Evolutionary conservation across 2,797 vertebrate genomes (phyloP), one percentile per base, ranked within the genome.

Genomic region (Fundulus diaphanus): DNA sequence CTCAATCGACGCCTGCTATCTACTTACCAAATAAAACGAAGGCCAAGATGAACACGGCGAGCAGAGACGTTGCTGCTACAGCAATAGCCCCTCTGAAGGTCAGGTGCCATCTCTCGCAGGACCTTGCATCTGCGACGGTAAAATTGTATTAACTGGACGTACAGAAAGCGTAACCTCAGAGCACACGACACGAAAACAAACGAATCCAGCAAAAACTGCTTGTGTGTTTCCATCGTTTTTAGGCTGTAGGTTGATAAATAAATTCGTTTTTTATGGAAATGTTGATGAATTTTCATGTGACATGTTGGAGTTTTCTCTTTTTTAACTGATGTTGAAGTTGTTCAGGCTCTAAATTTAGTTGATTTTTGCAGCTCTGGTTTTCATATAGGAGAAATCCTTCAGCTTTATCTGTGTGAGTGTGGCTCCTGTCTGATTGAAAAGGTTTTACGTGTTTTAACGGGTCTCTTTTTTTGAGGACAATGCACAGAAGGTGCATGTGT

Each of bases 21-120:
- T 35, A 76, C 83, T 86, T 73, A 88, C 86, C 76, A 56, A 54
- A 68, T 48, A 75, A 46, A 1, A 77, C 0, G 7, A 70, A 40
- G 59, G 15, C 31, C 40, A 82, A 51, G 18, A 78, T 0, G 31
- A 86, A 33, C 42, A 52, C 82, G 0, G 22, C 16, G 7, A 84
- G 2, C 5, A 89, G 11, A 11, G 72, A 22, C 33, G 29, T 0
- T 5, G 73, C 46, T 70, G 44, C 24, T 16, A 59, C 6, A n/a
- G 5, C 68, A 66, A 73, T 20, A 18, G 29, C 49, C 57, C 52
- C 37, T 31, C 44, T 0, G 40, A 12, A 1, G 1, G 24, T 72
- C 7, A 46, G 37, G 4, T 33, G 73, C 35, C 72, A 66, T 0
- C 13, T 71, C 1, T 13, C 40, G 72, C 73, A 70, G 69, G 54